These are phyloP conservation scores for Callyntrura guangdongensis DNA, from an alignment of 2,888 invertebrate genomes.

Conservation along the genomic window DNA sequence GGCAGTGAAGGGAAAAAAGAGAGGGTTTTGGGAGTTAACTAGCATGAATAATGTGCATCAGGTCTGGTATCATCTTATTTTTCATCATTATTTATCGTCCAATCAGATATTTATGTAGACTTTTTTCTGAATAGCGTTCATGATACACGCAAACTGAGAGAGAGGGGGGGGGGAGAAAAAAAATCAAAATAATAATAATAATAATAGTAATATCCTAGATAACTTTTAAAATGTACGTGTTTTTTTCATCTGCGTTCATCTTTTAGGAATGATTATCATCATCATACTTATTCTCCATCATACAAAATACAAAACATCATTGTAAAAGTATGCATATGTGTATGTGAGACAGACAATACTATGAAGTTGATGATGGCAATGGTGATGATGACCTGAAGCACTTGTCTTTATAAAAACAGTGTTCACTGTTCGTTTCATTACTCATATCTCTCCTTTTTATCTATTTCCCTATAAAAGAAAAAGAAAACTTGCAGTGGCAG, in stretches of 20 bases:
- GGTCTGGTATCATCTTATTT: too few species aligned
- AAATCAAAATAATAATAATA: not conserved
- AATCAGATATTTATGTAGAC: slow-evolving; percentile 32
- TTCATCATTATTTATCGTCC: too few species aligned
- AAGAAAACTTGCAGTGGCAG: slow-evolving; percentile 19
- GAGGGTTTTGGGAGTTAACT: slow-evolving; percentile 52
- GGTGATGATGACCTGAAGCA: slow-evolving; percentile 62
- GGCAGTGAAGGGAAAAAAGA: slow-evolving; percentile 13
- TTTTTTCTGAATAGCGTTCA: not conserved
- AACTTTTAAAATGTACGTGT: too few species aligned
- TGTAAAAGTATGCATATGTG: too few species aligned
- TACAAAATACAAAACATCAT: too few species aligned
- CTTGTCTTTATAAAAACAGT: slow-evolving; percentile 32
- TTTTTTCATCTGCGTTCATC: too few species aligned
- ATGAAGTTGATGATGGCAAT: not conserved
- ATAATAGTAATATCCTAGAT: too few species aligned
- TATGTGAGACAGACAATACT: too few species aligned
- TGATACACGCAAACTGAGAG: slow-evolving; percentile 23
- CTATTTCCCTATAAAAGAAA: too few species aligned
- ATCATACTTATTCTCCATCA: too few species aligned
- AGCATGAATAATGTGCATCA: slow-evolving; percentile 76
- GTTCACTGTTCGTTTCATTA: not conserved
- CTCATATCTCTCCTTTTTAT: not conserved
- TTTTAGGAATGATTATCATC: too few species aligned
- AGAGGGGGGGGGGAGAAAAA: too few species aligned